Evolutionary conservation across 2,113 vertebrate genomes (phyloP).

Genomic region (Mobula birostris): DNA sequence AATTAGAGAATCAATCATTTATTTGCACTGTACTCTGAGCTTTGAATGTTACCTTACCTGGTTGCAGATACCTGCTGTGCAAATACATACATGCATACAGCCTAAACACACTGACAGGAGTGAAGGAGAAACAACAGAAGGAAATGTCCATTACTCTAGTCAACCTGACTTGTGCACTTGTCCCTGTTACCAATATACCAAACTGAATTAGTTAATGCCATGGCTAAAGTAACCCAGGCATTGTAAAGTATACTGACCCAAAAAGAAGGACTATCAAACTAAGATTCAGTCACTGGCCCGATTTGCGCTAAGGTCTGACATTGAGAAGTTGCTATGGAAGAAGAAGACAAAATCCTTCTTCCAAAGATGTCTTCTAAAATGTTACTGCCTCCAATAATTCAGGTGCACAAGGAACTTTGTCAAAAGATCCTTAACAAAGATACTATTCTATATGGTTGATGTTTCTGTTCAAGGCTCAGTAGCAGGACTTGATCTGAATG

Average conservation of each 20-base stretch:
- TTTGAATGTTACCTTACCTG: background rate
- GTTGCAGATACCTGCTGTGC: no score
- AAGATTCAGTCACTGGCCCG: background rate
- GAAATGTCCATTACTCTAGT: background rate
- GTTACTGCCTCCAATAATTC: background rate
- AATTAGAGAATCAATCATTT: background rate
- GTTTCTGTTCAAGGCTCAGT: no score
- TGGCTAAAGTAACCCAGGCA: background rate
- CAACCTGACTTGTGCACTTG: background rate
- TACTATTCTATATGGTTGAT: background rate
- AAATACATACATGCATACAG: background rate
- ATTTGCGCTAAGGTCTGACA: background rate
- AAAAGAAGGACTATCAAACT: background rate
- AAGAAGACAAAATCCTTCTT: background rate
- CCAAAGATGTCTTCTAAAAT: background rate
- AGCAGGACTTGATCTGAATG: no score
- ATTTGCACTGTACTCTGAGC: background rate
- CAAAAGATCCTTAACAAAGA: background rate
- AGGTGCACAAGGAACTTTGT: background rate
- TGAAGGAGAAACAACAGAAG: background rate
- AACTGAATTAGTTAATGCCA: background rate
- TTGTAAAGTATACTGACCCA: background rate
- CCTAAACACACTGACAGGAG: background rate
- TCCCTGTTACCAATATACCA: background rate
- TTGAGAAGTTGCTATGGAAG: background rate